phyloP scores from a whole-genome alignment of 2,888 invertebrate genomes.

The Acleris cristana region DNA sequence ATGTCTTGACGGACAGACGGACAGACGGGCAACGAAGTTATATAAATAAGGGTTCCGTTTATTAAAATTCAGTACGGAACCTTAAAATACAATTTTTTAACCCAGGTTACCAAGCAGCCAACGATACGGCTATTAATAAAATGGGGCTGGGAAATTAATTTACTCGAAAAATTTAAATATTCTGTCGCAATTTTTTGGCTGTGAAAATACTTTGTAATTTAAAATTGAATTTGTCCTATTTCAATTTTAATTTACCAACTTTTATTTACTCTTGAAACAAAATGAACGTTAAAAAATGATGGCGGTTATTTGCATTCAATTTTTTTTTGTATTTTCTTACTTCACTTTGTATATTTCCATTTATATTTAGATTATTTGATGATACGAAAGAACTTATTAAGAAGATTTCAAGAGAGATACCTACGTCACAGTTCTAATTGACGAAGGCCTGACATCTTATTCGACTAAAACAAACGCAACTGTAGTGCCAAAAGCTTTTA shows the following conservation, averaged over 20 bases:
- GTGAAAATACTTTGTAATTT: background rate
- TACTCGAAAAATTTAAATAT: conserved; percentile 19
- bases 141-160: conserved; percentile 24
- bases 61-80: too few species aligned
- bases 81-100: conserved; percentile 20
- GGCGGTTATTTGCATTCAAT: too few species aligned
- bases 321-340: too few species aligned
- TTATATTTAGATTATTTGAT: too few species aligned
- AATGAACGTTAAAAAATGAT: too few species aligned
- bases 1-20: too few species aligned
- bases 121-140: conserved; percentile 22
- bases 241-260: too few species aligned
- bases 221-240: too few species aligned
- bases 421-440: background rate
- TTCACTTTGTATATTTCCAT: too few species aligned
- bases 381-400: background rate
- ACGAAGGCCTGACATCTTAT: conserved; percentile 22
- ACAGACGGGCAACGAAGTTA: too few species aligned
- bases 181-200: conserved; percentile 5
- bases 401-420: background rate
- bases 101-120: conserved; percentile 19
- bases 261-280: too few species aligned
- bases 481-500: conserved; percentile 1
- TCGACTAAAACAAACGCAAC: conserved; percentile 10
- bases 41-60: too few species aligned